A percentile compares a stretch with the other conserved stretches of the same genome.
phyloP scores from a whole-genome alignment of 1,140 invertebrate species.

The Aphaenogaster floridana region DNA sequence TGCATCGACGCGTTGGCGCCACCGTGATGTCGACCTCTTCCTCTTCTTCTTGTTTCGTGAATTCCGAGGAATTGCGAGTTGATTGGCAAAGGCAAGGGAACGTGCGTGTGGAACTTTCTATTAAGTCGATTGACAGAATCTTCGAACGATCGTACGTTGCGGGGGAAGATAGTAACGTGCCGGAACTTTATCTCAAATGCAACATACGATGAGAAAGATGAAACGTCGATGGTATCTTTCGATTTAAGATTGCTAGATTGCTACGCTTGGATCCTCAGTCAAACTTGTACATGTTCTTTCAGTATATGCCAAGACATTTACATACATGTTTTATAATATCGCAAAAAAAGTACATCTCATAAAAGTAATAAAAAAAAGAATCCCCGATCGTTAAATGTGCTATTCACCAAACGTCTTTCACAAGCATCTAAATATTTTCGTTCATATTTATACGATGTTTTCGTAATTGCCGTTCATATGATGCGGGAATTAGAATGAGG shows the following conservation, averaged over 20 bases:
- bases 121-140: slow-evolving; percentile 52
- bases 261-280: not conserved
- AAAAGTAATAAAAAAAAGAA: slow-evolving; percentile 1
- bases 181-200: slow-evolving; percentile 41
- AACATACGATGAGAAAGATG: not conserved
- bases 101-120: slow-evolving; percentile 17
- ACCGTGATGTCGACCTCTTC: slow-evolving; percentile 9
- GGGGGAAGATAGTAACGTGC: not conserved
- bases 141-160: slow-evolving; percentile 8
- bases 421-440: not conserved
- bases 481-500: not conserved
- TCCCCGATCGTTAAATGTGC: not conserved
- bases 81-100: slow-evolving; percentile 15
- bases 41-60: slow-evolving; percentile 39
- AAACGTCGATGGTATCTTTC: slow-evolving; percentile 36
- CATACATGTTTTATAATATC: not conserved
- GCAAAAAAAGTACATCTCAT: not conserved
- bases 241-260: slow-evolving; percentile 15
- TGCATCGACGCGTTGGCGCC: slow-evolving; percentile 61
- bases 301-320: not conserved
- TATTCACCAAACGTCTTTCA: not conserved
- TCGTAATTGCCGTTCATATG: not conserved
- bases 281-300: not conserved
- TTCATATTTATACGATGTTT: not conserved
- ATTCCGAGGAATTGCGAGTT: slow-evolving; percentile 24